phyloP scores from a whole-genome alignment of 2,888 invertebrate species.

The Cataglyphis cursor region DNA sequence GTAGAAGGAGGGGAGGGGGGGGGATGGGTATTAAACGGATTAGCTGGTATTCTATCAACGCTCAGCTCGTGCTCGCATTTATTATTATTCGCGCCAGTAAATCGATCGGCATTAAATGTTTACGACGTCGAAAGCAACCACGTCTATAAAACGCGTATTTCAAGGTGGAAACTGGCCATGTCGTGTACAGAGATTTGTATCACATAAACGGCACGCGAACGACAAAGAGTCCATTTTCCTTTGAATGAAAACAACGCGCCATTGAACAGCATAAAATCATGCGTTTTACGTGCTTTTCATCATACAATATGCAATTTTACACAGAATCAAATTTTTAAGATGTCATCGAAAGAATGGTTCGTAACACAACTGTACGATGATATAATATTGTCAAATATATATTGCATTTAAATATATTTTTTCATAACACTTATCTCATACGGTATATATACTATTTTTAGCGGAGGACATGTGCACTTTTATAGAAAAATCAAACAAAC shows the following conservation, averaged over 20 bases:
- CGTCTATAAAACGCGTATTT: conserved; percentile 39
- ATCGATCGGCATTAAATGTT: conserved; percentile 72
- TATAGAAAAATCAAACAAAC: not conserved
- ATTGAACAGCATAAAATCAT: not conserved
- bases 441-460: not conserved
- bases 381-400: not conserved
- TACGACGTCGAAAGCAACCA: conserved; percentile 61
- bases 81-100: conserved; percentile 59
- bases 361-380: not conserved
- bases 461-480: conserved; percentile 1
- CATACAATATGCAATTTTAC: not conserved
- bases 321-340: conserved; percentile 14
- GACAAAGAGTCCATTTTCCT: conserved; percentile 22
- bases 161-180: conserved; percentile 7
- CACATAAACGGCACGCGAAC: conserved; percentile 8
- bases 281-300: not conserved
- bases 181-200: conserved; percentile 20
- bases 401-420: not conserved
- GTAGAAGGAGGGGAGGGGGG: not conserved
- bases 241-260: not conserved
- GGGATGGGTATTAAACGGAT: conserved; percentile 34
- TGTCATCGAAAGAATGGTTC: not conserved
- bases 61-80: conserved; percentile 40
- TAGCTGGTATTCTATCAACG: conserved; percentile 54
- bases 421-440: not conserved